These are phyloP conservation scores for Eupithecia pulchellata DNA, from an alignment of 2,888 invertebrate species.

Conservation along the genomic window DNA sequence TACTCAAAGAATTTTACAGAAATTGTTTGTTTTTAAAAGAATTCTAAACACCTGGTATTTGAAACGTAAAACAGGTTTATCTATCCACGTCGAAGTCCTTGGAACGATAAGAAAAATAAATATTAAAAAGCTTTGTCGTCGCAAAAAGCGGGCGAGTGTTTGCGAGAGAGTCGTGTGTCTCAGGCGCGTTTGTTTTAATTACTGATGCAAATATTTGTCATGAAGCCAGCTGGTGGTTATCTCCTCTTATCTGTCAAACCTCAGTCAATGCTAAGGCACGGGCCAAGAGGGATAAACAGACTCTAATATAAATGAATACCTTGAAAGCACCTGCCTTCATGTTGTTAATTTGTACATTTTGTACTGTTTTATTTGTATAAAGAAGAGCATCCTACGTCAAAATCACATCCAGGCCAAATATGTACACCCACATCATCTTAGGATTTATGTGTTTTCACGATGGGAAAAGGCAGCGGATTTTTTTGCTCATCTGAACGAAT, in stretches of 20 bases:
- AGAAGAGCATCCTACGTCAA: too few relatives aligned
- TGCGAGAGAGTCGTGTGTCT: slow-evolving; percentile 62
- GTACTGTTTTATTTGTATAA: too few relatives aligned
- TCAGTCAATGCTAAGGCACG: slow-evolving; percentile 82
- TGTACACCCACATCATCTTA: too few relatives aligned
- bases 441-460: too few relatives aligned
- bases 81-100: slow-evolving; percentile 9
- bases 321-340: background rate
- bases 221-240: slow-evolving; percentile 78
- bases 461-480: too few relatives aligned
- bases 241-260: slow-evolving; percentile 83
- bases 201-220: slow-evolving; percentile 78
- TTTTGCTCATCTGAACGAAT: too few relatives aligned
- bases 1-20: background rate
- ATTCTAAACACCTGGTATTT: background rate
- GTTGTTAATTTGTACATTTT: too few relatives aligned
- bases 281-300: slow-evolving; percentile 60
- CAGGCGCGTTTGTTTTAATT: slow-evolving; percentile 75
- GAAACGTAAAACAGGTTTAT: slow-evolving; percentile 1
- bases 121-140: slow-evolving; percentile 53
- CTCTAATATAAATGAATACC: slow-evolving; percentile 14
- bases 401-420: too few relatives aligned
- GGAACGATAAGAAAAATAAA: slow-evolving; percentile 52
- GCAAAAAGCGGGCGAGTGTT: slow-evolving; percentile 67
- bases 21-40: background rate